Evolutionary conservation across 2,113 vertebrate species (phyloP), one percentile per base, ranked within the genome.

Genomic region (Pundamilia nyererei): DNA sequence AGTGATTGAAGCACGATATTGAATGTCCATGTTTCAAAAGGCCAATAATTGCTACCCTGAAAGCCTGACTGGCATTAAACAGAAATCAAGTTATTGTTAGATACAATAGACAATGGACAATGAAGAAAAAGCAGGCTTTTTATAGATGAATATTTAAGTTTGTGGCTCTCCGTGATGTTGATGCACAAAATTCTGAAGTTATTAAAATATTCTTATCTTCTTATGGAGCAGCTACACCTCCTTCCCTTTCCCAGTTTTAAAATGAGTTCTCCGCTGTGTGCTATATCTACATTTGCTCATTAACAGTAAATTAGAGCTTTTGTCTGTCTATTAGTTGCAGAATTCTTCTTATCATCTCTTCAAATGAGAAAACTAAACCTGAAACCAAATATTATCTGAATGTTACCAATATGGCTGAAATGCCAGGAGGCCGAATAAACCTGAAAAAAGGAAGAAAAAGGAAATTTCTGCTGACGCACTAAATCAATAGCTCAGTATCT

Each of bases 401-500:
- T 55, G 19, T 12, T 70, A 15, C 19, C 10, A 26, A 11, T 26
- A 4, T 15, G 40, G 19, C 81, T 35, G 6, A 9, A 9, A 55
- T 10, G 19, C 6, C 53, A 2, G 15, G 35, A 15, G 7, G 19
- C 60, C 0, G 19, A 83, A 26, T 21, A 10, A 86, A 82, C 42
- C 35, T 38, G 17, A 62, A 60, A 80, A 58, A 79, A 2, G n/a
- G 35, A 5, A 55, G 19, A 75, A 86, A 89, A 31, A 35, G 17
- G 1, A 24, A 21, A 75, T 51, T 35, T 81, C 56, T 79, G 31
- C n/a, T 56, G 77, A 86, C 4, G 6, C n/a, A 77, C 14, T 7
- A 53, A 83, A 84, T 80, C 53, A 88, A 40, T 21, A 87, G 58
- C 45, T 89, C 80, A 58, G n/a, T 83, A 62, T 89, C 79, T 17